Evolutionary conservation across 2,113 vertebrate genomes (phyloP).

Genomic region (Balaeniceps rex): DNA sequence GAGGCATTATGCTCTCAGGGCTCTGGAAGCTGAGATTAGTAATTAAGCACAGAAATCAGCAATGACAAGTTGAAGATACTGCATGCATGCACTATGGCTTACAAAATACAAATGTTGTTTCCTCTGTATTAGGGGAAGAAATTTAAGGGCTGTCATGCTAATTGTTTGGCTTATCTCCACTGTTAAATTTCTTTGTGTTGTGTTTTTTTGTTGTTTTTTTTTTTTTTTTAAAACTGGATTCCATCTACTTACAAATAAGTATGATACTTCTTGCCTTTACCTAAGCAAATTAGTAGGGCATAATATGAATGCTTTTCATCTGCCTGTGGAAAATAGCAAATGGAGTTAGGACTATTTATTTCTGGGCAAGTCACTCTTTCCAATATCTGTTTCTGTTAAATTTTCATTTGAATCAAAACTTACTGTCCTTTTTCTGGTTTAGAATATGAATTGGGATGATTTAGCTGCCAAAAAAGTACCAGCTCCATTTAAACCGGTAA

Average conservation of each 20-base stretch:
- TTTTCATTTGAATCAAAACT: not conserved
- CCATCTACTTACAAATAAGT: not conserved
- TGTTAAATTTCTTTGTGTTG: not conserved
- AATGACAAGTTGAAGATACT: not conserved
- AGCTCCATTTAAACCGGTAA: constrained; percentile 94
- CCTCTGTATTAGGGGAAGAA: not conserved
- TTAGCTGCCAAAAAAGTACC: constrained; percentile 91
- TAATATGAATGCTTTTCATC: not conserved
- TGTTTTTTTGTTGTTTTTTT: no score
- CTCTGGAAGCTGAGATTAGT: not conserved
- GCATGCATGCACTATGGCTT: not conserved
- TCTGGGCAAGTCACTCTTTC: not conserved
- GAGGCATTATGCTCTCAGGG: not conserved
- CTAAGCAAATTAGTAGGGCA: not conserved
- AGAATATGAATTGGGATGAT: constrained; percentile 97
- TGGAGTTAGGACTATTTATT: not conserved
- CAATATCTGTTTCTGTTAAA: not conserved
- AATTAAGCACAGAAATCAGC: not conserved
- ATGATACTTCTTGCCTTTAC: not conserved
- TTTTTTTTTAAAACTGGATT: not conserved
- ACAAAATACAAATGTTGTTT: not conserved
- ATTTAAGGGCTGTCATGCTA: not conserved
- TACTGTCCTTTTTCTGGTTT: constrained; percentile 45
- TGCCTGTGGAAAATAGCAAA: not conserved
- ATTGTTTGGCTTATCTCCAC: not conserved